Base-by-base conservation (phyloP, 2,888 invertebrate genomes). In the Troides aeacus region DNA sequence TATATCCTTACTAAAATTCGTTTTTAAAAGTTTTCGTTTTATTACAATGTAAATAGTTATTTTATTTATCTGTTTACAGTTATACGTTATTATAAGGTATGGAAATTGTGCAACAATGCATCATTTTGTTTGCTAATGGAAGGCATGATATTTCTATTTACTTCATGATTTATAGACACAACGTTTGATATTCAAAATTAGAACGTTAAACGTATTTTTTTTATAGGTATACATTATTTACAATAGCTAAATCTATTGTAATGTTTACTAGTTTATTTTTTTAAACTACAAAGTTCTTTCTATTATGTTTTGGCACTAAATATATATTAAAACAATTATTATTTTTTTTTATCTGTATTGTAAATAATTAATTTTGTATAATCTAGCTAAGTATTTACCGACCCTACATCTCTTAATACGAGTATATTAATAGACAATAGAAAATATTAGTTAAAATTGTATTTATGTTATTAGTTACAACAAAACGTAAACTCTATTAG, bases 301-400 rank as follows among this genome's bases (percentile, higher is more conserved):
- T 58, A 57, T 42, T 17, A 53, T 66, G 46, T 59, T 66, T 70
- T 70, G 70, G 66, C 70, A 70, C 70, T 66, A 66, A 21, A 23
- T 60, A 30, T 36, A 36, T 62, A 17, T 62, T 62, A 57, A 39
- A 39, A 62, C 21, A 6, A n/a, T 62, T 30, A 61, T n/a, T 4
- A 58, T 50, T 23, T n/a, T 1, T 62, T 23, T 53, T 58, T 46
- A 62, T 57, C 57, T 62, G 58, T 30, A 53, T 68, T 62, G 62
- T 69, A 62, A 62, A 70, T 62, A 70, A 62, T 70, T 70, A 12
- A 53, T 70, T 70, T 63, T 70, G 70, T 70, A 70, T 66, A 70
- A 57, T 66, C 70, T 70, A 70, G 50, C 70, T 70, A 66, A 59
- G 57, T 7, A 36, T 57, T 21, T 21, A 53, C 30, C 53, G 4